Evolutionary conservation across 2,797 vertebrate species (phyloP), one percentile per base, ranked within the genome.

Genomic region (Tauraco hartlaubi): DNA sequence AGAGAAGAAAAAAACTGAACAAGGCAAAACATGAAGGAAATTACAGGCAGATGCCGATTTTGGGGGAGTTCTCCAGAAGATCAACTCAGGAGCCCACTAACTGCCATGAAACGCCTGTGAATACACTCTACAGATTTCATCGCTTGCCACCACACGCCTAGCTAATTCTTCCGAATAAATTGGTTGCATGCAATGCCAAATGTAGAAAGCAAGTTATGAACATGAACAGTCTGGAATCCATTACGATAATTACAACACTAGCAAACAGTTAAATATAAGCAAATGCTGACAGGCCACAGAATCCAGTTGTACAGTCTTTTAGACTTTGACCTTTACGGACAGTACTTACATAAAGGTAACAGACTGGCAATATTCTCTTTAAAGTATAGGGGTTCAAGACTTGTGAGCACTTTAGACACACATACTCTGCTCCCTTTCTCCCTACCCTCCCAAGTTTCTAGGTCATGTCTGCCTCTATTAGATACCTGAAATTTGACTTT

Each of bases 211-310:
- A 73, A 88, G 28, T 56, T 61, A 62, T 8, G 81, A 58, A 76
- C 59, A 64, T 59, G 37, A 93, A 92, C 13, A 74, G 28, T 14
- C 92, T 92, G 93, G 81, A 83, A 89, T 78, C 94, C 59, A 58
- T 90, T 87, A 83, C 26, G 14, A 49, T 54, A 78, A 69, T 78
- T 88, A 54, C 49, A 94, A 26, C 74, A 81, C 48, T 46, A 94
- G 41, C 11, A 88, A 92, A 29, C 61, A 74, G 82, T 88, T 68
- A 92, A 85, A 71, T 43, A 22, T 7, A 73, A 88, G 56, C 15
- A 89, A 88, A 93, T n/a, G 71, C 73, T 81, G 80, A 83, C n/a
- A 64, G 58, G 46, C 49, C 73, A 67, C 59, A 63, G 52, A 61
- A 61, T 54, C 44, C 46, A 33, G 71, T 52, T 46, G 35, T 25